Evolutionary conservation across 2,797 vertebrate genomes (phyloP), one percentile per base, ranked within the genome.

Genomic region (Gymnodraco acuticeps): DNA sequence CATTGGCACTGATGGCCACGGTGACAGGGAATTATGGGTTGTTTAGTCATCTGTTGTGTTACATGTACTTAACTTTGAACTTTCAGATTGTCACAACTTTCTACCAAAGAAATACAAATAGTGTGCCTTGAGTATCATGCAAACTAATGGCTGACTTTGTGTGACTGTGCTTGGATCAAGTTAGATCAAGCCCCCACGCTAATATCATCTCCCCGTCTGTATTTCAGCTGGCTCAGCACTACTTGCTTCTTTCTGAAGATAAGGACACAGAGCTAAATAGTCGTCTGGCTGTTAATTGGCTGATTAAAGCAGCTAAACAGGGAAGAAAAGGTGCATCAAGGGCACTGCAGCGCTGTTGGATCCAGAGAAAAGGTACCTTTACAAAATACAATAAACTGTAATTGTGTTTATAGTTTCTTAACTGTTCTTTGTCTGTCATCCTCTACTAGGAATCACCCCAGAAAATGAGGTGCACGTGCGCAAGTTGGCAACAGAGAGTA

Each of bases 221-320:
- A 27, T 90, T 81, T 79, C 93, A 99, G 98, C 89, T 97, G 70
- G 98, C 95, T 64, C 97, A 96, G 72, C 94, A 95, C 87, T 97
- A 95, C 89, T 89, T 99, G 82, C 93, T 92, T 71, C 91, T 99
- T n/a, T 97, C 96, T 3, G 85, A 93, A 33, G 89, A 95, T 2
- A 90, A 89, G 10, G 96, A 99, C 2, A 81, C 95, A 64, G 98
- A 99, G 15, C 82, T 93, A 50, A 98, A 99, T 88, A 96, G 93
- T 46, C 83, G 68, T 8, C 92, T 89, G 3, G 98, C 96, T 0
- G 96, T 99, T 67, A 92, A 93, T 52, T 99, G 97, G 98, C 87
- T 99, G 61, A 86, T 97, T 68, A 94, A 95, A 80, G 96, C 97
- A 1, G 97, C 97, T 43, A 99, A 98, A 92, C 98, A 98, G 79